A percentile compares a stretch with the other conserved stretches of the same genome.
phyloP scores from a whole-genome alignment of 1,140 invertebrate genomes.

The Cephus cinctus region DNA sequence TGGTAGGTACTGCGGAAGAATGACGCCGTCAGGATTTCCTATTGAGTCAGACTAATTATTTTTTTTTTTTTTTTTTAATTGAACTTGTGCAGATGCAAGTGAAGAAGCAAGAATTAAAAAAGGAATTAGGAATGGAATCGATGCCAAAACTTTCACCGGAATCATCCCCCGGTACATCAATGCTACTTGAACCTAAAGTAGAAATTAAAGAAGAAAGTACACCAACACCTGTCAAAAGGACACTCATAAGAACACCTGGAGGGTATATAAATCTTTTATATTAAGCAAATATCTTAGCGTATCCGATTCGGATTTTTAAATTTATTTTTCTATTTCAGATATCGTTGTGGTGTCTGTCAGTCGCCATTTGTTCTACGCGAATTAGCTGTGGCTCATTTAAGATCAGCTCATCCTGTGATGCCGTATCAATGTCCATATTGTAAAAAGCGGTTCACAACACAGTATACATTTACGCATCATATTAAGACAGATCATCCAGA shows the following conservation, averaged over 20 bases:
- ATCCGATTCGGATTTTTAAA: background rate
- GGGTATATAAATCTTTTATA: slow-evolving; percentile 30
- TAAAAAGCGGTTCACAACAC: slow-evolving; percentile 42
- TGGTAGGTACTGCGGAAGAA: background rate
- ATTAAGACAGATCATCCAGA: slow-evolving; percentile 42
- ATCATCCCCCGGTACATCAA: slow-evolving; percentile 21
- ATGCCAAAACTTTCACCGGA: slow-evolving; percentile 35
- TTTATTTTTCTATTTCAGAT: slow-evolving; percentile 24
- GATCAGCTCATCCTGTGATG: slow-evolving; percentile 43
- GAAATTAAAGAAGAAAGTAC: slow-evolving; percentile 31
- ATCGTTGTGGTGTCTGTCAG: slow-evolving; percentile 43
- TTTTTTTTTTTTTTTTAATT: slow-evolving; percentile 1
- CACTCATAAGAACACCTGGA: slow-evolving; percentile 35
- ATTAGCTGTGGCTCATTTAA: slow-evolving; percentile 41
- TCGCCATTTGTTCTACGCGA: slow-evolving; percentile 42
- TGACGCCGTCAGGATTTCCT: too few relatives aligned
- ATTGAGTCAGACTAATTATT: background rate
- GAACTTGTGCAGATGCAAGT: slow-evolving; percentile 19
- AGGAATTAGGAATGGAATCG: slow-evolving; percentile 21
- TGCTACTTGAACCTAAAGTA: slow-evolving; percentile 30
- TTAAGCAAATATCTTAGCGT: slow-evolving; percentile 2
- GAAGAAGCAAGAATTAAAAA: slow-evolving; percentile 14
- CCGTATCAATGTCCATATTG: slow-evolving; percentile 47
- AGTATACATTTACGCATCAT: slow-evolving; percentile 42
- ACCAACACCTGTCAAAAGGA: slow-evolving; percentile 34